Evolutionary conservation across 2,888 invertebrate genomes (phyloP).

Genomic region (Amphipyra tragopoginis): DNA sequence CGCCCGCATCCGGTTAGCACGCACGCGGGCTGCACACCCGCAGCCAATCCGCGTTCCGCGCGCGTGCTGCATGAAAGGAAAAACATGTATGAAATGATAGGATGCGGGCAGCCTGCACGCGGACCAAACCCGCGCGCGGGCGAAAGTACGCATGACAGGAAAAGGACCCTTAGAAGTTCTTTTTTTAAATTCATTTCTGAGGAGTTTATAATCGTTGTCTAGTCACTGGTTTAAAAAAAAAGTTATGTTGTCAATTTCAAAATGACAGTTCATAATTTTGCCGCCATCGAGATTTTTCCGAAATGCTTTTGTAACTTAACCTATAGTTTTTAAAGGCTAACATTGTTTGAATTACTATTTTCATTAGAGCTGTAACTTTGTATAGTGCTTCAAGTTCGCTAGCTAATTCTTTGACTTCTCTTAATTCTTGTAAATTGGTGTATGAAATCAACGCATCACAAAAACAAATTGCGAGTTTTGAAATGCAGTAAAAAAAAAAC

Average conservation of each 20-base stretch:
- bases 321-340: conserved; percentile 20
- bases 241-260: conserved; percentile 19
- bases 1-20: too few species aligned
- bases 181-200: conserved; percentile 11
- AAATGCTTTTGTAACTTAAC: conserved; percentile 22
- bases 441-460: conserved; percentile 5
- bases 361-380: conserved; percentile 40
- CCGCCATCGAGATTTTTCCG: background rate
- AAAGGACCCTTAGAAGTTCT: too few species aligned
- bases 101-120: too few species aligned
- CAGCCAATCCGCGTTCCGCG: too few species aligned
- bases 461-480: conserved; percentile 1
- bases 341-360: conserved; percentile 16
- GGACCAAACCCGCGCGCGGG: too few species aligned
- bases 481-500: conserved; percentile 11
- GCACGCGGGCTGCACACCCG: too few species aligned
- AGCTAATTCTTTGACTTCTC: conserved; percentile 39
- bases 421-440: conserved; percentile 34
- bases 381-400: conserved; percentile 43
- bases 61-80: too few species aligned
- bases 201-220: conserved; percentile 32
- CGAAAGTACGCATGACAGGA: too few species aligned
- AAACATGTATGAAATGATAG: too few species aligned
- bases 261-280: conserved; percentile 3
- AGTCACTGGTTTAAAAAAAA: conserved; percentile 38